A percentile compares a stretch with the other conserved stretches of the same genome.
Evolutionary conservation across 23 tunicate genomes (phyloP).

Genomic region (Trididemnum nubilum): DNA sequence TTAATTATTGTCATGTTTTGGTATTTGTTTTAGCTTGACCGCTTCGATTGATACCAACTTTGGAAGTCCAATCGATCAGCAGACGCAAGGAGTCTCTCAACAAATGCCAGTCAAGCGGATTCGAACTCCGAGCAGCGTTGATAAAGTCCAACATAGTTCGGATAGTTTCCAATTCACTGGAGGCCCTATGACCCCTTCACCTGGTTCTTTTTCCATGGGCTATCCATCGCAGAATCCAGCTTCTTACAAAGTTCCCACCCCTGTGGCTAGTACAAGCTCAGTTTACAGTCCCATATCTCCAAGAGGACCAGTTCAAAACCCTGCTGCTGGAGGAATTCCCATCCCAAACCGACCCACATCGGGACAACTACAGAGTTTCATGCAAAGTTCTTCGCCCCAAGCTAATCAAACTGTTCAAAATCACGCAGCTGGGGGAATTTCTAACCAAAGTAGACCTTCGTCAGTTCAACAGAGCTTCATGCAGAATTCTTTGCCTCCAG

Average conservation of each 20-base stretch:
- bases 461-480: too few relatives aligned
- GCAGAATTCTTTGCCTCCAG: too few relatives aligned
- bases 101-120: conserved; percentile 6
- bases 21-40: conserved; percentile 4
- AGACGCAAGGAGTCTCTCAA: neutral
- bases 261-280: neutral
- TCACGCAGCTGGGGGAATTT: too few relatives aligned
- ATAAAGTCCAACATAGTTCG: neutral
- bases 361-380: neutral
- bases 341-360: neutral
- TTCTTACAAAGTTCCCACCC: neutral
- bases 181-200: neutral
- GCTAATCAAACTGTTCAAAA: too few relatives aligned
- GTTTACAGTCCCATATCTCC: conserved; percentile 1
- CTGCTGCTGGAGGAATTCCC: neutral
- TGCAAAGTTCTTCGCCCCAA: neutral
- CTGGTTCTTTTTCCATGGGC: neutral
- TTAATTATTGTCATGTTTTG: neutral
- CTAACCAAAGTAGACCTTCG: too few relatives aligned
- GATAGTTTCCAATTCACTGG: neutral
- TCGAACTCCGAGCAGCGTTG: conserved; percentile 15
- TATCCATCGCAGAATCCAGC: neutral
- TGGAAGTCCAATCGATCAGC: conserved; percentile 14
- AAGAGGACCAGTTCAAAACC: neutral
- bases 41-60: neutral